Evolutionary conservation across 2,888 invertebrate species (phyloP).

Genomic region (Plutella xylostella): DNA sequence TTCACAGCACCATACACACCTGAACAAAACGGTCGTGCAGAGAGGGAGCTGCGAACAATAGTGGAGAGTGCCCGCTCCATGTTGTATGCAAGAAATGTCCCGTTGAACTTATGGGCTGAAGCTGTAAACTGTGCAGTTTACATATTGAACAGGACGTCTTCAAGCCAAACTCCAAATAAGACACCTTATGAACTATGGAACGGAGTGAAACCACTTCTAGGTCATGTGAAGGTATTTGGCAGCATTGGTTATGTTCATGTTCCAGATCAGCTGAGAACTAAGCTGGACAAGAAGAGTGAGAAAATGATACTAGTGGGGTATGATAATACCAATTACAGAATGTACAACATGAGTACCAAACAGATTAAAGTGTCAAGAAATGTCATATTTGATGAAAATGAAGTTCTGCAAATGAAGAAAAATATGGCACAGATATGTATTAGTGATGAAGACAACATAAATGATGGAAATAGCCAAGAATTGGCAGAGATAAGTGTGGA

Average conservation of each 20-base stretch:
- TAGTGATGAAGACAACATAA: slow-evolving; percentile 10
- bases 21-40: slow-evolving; percentile 26
- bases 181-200: slow-evolving; percentile 27
- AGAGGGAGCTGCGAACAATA: slow-evolving; percentile 27
- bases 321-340: slow-evolving; percentile 25
- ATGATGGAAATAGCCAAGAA: neutral
- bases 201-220: slow-evolving; percentile 18
- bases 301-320: slow-evolving; percentile 26
- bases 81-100: slow-evolving; percentile 21
- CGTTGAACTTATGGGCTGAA: slow-evolving; percentile 18
- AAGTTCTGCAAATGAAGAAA: slow-evolving; percentile 12
- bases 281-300: slow-evolving; percentile 21
- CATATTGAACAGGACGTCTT: slow-evolving; percentile 28
- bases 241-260: slow-evolving; percentile 25
- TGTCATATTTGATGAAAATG: slow-evolving; percentile 23
- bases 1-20: slow-evolving; percentile 25
- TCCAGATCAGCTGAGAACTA: slow-evolving; percentile 23
- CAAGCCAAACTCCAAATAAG: slow-evolving; percentile 19
- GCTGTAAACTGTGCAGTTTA: slow-evolving; percentile 30
- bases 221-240: slow-evolving; percentile 24
- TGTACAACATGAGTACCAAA: slow-evolving; percentile 20
- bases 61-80: slow-evolving; percentile 25
- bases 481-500: neutral
- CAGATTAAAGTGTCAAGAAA: slow-evolving; percentile 19
- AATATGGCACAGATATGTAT: slow-evolving; percentile 15